Percentiles rank a stretch among this genome's conserved stretches.
Evolutionary conservation across 2,797 vertebrate genomes (phyloP).

Genomic region (Pteropus rufus): DNA sequence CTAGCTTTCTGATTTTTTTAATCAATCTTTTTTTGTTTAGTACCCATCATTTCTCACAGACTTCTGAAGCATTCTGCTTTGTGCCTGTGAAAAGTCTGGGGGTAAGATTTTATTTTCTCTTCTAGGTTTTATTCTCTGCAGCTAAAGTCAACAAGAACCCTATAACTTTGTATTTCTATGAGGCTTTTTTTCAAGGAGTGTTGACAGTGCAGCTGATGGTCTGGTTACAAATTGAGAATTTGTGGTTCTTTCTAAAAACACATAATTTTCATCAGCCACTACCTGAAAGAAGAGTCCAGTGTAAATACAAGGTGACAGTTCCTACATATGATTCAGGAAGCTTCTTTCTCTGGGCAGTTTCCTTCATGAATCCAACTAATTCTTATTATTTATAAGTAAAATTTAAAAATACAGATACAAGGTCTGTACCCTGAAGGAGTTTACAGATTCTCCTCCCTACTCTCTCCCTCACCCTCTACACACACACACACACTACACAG

Average conservation of each 20-base stretch:
- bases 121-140: slow-evolving; percentile 43
- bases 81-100: background rate
- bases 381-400: background rate
- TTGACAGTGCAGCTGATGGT: background rate
- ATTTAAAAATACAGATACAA: slow-evolving; percentile 6
- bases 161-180: slow-evolving; percentile 33
- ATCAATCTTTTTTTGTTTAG: background rate
- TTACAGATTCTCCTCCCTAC: background rate
- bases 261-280: background rate
- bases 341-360: slow-evolving; percentile 3
- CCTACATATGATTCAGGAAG: background rate
- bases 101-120: background rate
- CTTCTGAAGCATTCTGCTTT: slow-evolving; percentile 31
- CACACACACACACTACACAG: background rate
- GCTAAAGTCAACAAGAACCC: slow-evolving; percentile 12
- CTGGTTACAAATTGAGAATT: slow-evolving; percentile 29
- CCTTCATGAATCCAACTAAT: background rate
- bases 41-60: slow-evolving; percentile 24
- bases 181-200: slow-evolving; percentile 25
- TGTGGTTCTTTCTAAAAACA: slow-evolving; percentile 19
- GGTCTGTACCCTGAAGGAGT: background rate
- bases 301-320: background rate
- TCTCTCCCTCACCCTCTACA: background rate
- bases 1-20: slow-evolving; percentile 1
- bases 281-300: background rate